Base-by-base conservation (phyloP, 2,888 invertebrate genomes). In the Drosophila ustulata region DNA sequence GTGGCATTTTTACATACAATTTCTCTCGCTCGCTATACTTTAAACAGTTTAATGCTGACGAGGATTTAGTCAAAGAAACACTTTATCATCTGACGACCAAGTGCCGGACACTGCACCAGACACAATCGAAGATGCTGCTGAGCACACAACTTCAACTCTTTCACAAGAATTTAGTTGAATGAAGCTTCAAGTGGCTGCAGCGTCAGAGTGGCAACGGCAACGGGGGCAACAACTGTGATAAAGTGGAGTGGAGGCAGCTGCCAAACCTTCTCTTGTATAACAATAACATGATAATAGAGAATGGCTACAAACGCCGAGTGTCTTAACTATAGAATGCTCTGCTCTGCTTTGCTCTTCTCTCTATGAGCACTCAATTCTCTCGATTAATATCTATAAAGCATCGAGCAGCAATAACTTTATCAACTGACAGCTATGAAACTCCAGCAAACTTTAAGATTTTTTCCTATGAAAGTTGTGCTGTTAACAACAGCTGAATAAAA, bases 161-260 rank as follows among this genome's bases (percentile, higher is more conserved):
- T 82, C 56, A 83, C 78, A 77, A 88, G 87, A 74, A 86, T 88
- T 83, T 86, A 66, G 81, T 88, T 88, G 84, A 82, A 88, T 86
- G 78, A 77, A 86, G 81, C 84, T 71, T 88, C 87, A 70, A 82
- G 87, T 86, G 88, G 62, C 63, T 53, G 53, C 68, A 56, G 52
- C 34, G 28, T 32, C 32, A 34, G 30, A 41, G n/a, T n/a, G 37
- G n/a, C 37, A 26, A 8, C 28, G 28, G 34, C 7, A 30, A n/a
- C 2, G 26, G 25, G 34, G 18, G 18, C 18, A 18, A 18, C 9
- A 11, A 37, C 34, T 11, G 34, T 37, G 34, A 37, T 37, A 37
- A 37, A 37, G n/a, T 3, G 56, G 11, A 8, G 37, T 25, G 11
- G 26, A 11, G 11, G 7, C 9, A 4, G 47, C 13, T 39, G 4